Evolutionary conservation across 2,888 invertebrate species (phyloP).

Genomic region (Ctenicera cuprea): DNA sequence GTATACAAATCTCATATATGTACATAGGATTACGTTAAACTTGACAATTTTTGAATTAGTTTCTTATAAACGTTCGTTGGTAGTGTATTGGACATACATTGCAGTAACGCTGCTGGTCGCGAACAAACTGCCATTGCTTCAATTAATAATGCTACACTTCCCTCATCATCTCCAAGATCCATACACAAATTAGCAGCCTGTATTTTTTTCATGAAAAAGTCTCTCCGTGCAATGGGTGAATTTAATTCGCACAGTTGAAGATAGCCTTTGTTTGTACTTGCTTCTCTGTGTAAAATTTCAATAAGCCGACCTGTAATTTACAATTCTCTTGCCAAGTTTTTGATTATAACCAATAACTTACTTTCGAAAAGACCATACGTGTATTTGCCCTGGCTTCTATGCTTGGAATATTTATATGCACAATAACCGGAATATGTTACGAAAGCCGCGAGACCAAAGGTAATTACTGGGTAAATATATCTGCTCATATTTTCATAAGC

Average conservation of each 20-base stretch:
- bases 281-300: constrained; percentile 45
- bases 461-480: constrained; percentile 36
- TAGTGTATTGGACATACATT: constrained; percentile 47
- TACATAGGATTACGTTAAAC: constrained; percentile 39
- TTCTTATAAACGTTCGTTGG: constrained; percentile 37
- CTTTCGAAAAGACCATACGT: constrained; percentile 46
- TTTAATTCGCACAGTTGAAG: constrained; percentile 21
- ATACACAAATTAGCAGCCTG: constrained; percentile 39
- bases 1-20: too few species aligned
- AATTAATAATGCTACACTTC: constrained; percentile 36
- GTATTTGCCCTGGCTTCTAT: constrained; percentile 24
- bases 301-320: constrained; percentile 43
- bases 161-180: constrained; percentile 29
- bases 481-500: constrained; percentile 31
- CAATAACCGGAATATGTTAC: constrained; percentile 50
- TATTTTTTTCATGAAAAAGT: constrained; percentile 48
- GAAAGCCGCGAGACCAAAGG: constrained; percentile 42
- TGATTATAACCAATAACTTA: too few species aligned
- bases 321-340: too few species aligned
- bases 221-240: constrained; percentile 29
- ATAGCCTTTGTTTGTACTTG: constrained; percentile 27
- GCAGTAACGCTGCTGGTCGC: constrained; percentile 38
- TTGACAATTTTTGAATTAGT: constrained; percentile 42
- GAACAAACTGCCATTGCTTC: constrained; percentile 50
- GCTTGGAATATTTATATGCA: constrained; percentile 38